Evolutionary conservation across 1,140 invertebrate species (phyloP).

Genomic region (Sinella curviseta): DNA sequence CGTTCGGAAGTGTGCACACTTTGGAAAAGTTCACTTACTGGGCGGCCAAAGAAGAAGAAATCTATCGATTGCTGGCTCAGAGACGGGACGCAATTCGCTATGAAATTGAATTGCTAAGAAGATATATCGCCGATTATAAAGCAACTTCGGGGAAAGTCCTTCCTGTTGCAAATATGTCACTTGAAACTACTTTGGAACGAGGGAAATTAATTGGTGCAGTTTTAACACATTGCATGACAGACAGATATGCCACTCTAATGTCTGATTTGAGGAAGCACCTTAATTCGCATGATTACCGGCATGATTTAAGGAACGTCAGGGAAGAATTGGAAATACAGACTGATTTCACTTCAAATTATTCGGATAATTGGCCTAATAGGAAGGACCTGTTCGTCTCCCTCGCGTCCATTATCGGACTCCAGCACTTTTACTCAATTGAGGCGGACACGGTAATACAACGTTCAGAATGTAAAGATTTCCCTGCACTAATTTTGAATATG

Average conservation of each 20-base stretch:
- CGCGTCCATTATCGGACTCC: background rate
- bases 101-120: too few relatives aligned
- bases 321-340: too few relatives aligned
- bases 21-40: background rate
- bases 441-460: background rate
- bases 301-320: too few relatives aligned
- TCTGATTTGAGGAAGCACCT: background rate
- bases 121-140: background rate
- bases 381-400: background rate
- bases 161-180: background rate
- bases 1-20: background rate
- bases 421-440: background rate
- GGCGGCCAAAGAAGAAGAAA: background rate
- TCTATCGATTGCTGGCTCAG: too few relatives aligned
- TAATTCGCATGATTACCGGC: background rate
- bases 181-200: background rate
- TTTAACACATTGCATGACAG: background rate
- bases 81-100: too few relatives aligned
- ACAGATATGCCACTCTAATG: background rate
- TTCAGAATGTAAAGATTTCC: background rate
- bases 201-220: background rate
- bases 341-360: too few relatives aligned
- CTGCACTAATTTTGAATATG: too few relatives aligned
- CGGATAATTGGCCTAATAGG: background rate
- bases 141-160: background rate